Evolutionary conservation across 2,797 vertebrate species (phyloP).

Genomic region (Lutjanus campechanus): DNA sequence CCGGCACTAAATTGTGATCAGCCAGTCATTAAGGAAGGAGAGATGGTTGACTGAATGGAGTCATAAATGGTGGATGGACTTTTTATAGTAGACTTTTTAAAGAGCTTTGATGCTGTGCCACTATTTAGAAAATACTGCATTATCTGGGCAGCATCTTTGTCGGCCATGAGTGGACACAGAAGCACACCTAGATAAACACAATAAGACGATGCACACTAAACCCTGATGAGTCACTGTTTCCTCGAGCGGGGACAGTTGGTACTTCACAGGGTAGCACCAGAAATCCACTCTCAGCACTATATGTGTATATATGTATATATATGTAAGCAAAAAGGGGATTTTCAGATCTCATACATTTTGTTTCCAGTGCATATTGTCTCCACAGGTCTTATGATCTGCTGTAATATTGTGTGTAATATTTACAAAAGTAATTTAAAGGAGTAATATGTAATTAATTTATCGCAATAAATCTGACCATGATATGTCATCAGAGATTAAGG

Average conservation of each 20-base stretch:
- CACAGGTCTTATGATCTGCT: neutral
- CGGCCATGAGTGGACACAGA: neutral
- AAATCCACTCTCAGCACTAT: neutral
- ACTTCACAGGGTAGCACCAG: neutral
- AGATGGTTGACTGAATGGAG: no score
- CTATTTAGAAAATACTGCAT: neutral
- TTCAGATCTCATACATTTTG: neutral
- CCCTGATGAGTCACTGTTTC: conserved; percentile 28
- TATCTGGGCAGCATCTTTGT: conserved; percentile 6
- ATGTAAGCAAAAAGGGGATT: neutral
- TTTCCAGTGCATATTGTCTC: neutral
- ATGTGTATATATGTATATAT: neutral
- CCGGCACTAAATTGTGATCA: neutral
- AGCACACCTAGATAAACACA: conserved; percentile 4
- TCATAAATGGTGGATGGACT: neutral
- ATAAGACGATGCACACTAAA: neutral
- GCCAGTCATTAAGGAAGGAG: neutral
- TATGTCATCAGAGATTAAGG: no score
- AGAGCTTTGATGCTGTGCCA: neutral
- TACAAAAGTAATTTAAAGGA: neutral
- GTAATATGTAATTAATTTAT: no score
- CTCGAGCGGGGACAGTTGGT: neutral
- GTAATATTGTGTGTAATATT: neutral
- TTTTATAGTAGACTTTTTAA: neutral
- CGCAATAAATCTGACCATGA: no score